A percentile compares a stretch with the other conserved stretches of the same genome.
phyloP scores from a whole-genome alignment of 2,888 invertebrate species.

The Stenurella melanura region DNA sequence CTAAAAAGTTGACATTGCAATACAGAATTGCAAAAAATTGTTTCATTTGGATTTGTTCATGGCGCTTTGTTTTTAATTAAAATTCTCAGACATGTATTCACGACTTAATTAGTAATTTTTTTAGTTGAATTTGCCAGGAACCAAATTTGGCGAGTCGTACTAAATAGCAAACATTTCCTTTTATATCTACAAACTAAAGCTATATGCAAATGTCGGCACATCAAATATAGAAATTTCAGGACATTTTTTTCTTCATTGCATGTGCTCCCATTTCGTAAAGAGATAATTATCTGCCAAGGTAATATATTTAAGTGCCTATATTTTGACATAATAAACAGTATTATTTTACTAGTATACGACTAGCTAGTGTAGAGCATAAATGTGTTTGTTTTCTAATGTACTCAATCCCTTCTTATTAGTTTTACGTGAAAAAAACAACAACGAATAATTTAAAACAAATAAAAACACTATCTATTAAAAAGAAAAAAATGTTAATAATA shows the following conservation, averaged over 20 bases:
- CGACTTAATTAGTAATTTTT: too few relatives aligned
- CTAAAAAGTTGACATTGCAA: too few relatives aligned
- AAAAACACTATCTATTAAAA: too few relatives aligned
- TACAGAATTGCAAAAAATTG: too few relatives aligned
- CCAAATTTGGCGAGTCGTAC: not conserved
- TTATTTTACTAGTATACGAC: not conserved
- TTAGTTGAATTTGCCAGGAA: conserved; percentile 5
- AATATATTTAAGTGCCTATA: not conserved
- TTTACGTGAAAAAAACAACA: too few relatives aligned
- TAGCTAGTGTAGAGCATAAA: not conserved
- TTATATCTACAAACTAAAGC: not conserved
- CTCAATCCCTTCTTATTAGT: too few relatives aligned
- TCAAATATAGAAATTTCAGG: not conserved
- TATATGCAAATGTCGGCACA: conserved; percentile 23
- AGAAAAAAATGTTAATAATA: too few relatives aligned
- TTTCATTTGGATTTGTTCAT: too few relatives aligned
- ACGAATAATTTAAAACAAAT: too few relatives aligned
- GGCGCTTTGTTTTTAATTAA: not conserved
- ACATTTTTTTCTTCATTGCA: conserved; percentile 6
- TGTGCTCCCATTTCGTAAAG: not conserved
- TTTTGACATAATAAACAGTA: not conserved
- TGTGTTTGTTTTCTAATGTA: not conserved
- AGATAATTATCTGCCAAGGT: conserved; percentile 1
- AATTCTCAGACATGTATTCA: not conserved
- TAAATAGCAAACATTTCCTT: conserved; percentile 19